Evolutionary conservation across 2,888 invertebrate genomes (phyloP), one percentile per base, ranked within the genome.

Genomic region (Gnatocerus cornutus): DNA sequence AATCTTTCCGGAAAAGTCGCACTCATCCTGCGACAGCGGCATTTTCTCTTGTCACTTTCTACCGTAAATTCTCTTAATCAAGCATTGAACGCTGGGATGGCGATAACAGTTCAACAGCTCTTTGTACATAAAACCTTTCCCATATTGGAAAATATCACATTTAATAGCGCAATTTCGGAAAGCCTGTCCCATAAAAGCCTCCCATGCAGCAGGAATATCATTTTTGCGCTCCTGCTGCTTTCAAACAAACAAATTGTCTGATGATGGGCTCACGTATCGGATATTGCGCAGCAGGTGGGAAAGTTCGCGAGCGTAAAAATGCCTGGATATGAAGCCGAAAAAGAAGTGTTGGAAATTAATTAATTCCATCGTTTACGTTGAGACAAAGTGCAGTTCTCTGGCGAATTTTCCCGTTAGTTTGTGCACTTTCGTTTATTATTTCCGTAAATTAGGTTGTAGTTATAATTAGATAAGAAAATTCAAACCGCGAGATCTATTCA

Each of bases 381-480:
- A n/a, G n/a, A n/a, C n/a, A n/a, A n/a, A n/a, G n/a, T 21, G 21
- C 21, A 21, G 1, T 21, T 21, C 1, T 21, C 2, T 4, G 21
- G 2, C 2, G 21, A 4, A 21, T 21, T 21, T 21, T 4, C 21
- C 21, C 21, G 21, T 21, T 21, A 21, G 21, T 4, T 21, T 21
- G 21, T 21, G 21, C 21, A 21, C 4, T 21, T 21, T 21, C 21
- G 21, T 21, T 21, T 21, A 21, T 21, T 21, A 21, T 48, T 48
- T 21, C 48, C 14, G 41, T 56, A 56, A 56, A 56, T 21, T 27
- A 56, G 56, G 13, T 10, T 39, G 16, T 16, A 16, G 56, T 8
- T 21, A 29, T 59, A 59, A 59, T 59, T 59, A 59, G 46, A 46
- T 45, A 59, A 59, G 59, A 59, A 59, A 58, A 58, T 45, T 33